Percentiles rank a stretch among this genome's conserved stretches.
Conservation (phyloP, 2,888 invertebrate species). For the Lasioglossum morio region DNA sequence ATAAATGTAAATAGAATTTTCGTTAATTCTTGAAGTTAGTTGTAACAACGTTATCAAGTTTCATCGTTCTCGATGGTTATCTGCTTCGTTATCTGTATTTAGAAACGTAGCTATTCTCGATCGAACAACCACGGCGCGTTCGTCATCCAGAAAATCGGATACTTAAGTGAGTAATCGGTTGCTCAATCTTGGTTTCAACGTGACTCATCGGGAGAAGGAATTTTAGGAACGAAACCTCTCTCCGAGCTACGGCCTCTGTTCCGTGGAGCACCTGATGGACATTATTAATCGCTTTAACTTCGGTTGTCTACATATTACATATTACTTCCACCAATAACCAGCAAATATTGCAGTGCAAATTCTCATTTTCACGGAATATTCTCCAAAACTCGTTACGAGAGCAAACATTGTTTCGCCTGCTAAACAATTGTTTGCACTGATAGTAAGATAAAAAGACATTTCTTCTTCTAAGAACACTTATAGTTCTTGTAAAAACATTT, state of each 20-base stretch:
- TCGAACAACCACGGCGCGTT: neutral
- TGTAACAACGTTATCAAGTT: neutral
- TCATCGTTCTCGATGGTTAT: neutral
- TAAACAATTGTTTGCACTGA: neutral
- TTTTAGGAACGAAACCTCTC: conserved; percentile 28
- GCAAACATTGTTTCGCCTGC: neutral
- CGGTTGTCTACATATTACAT: neutral
- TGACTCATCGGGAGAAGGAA: conserved; percentile 56
- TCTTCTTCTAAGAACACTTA: too few species aligned
- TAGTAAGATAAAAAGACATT: too few species aligned
- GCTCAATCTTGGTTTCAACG: conserved; percentile 30
- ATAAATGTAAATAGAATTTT: too few species aligned
- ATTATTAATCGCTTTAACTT: neutral
- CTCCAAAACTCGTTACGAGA: neutral
- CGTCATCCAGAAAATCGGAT: conserved; percentile 40
- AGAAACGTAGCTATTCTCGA: neutral
- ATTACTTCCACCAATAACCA: neutral
- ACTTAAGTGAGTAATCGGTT: conserved; percentile 60
- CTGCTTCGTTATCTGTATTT: neutral
- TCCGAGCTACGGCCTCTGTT: neutral
- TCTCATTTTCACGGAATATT: neutral
- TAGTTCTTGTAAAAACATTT: too few species aligned
- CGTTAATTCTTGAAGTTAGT: neutral
- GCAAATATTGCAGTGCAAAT: neutral
- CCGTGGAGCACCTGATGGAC: neutral